Conservation (phyloP, 2,113 vertebrate genomes). For the Serilophus lunatus region DNA sequence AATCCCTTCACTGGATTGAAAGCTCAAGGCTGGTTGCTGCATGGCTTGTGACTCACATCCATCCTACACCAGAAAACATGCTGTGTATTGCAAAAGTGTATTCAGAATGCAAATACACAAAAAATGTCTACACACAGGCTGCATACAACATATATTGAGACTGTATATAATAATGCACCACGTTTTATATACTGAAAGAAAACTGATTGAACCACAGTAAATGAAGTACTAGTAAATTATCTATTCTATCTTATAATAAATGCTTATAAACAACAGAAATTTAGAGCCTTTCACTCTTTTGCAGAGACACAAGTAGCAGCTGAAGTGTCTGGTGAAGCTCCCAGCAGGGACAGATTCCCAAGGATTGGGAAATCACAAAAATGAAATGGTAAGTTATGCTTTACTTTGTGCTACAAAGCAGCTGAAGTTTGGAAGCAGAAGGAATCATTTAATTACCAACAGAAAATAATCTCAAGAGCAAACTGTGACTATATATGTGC, state of each 20-base stretch:
- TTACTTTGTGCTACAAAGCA: background rate
- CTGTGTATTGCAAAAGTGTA: no score
- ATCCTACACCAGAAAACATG: background rate
- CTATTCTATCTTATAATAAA: background rate
- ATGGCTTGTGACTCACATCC: background rate
- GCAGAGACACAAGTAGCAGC: background rate
- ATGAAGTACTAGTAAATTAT: background rate
- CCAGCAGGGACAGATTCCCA: fast-evolving
- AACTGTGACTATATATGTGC: fast-evolving
- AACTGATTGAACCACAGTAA: background rate
- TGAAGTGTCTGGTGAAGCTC: background rate
- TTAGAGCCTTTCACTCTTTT: background rate
- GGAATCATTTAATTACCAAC: background rate
- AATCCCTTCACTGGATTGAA: background rate
- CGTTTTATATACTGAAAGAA: background rate
- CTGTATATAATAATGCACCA: background rate
- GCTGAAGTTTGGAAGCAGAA: background rate
- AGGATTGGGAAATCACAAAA: background rate
- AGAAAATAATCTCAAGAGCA: background rate
- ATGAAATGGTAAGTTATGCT: constrained; percentile 26
- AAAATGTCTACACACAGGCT: background rate
- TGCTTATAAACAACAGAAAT: background rate
- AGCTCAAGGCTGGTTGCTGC: background rate
- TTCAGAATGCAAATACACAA: background rate
- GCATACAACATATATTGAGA: fast-evolving